Evolutionary conservation across 2,113 vertebrate species (phyloP).

Genomic region (Catharus minimus): DNA sequence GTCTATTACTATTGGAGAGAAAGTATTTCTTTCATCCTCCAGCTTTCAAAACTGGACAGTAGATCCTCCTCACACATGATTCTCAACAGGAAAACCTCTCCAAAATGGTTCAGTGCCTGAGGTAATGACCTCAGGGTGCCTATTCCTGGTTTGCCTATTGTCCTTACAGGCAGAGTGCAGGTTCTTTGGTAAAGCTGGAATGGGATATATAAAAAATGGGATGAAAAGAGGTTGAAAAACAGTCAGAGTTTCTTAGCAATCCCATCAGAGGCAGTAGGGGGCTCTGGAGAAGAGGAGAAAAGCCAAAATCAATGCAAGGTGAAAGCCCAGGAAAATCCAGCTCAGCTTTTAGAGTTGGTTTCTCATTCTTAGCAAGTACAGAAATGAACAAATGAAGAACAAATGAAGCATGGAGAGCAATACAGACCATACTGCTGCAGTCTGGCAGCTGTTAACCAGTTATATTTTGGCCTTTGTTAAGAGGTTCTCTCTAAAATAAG

Average conservation of each 20-base stretch:
- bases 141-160: neutral
- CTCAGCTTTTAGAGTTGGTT: neutral
- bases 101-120: neutral
- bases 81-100: neutral
- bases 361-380: neutral
- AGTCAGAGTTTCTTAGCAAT: neutral
- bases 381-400: neutral
- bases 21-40: neutral
- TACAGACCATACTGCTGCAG: neutral
- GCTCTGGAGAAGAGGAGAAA: neutral
- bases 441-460: neutral
- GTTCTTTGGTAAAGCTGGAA: neutral
- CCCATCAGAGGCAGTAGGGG: neutral
- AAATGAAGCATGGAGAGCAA: neutral
- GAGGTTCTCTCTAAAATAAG: neutral
- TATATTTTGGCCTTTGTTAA: neutral
- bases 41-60: neutral
- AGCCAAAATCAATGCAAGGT: neutral
- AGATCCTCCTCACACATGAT: neutral
- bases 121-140: neutral
- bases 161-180: neutral
- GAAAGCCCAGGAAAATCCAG: neutral
- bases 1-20: neutral
- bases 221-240: neutral
- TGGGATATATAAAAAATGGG: neutral